Conservation (phyloP, 2,888 invertebrate genomes). For the Pseudococcus longispinus region DNA sequence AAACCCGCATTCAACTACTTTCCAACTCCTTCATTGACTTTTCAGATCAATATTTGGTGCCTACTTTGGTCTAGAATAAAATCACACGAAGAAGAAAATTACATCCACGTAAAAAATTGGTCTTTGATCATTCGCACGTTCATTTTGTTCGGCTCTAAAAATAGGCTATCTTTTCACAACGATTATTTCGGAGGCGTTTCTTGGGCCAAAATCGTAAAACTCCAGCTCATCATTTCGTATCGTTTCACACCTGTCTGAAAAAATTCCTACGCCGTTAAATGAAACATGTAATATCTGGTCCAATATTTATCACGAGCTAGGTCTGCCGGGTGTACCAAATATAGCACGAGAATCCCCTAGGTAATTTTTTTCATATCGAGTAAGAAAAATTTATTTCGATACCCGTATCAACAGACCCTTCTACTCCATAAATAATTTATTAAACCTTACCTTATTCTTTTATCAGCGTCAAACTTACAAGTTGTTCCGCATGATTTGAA, state of each 20-base stretch:
- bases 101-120: no score
- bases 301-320: background rate
- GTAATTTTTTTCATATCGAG: constrained; percentile 30
- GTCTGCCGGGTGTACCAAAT: background rate
- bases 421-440: constrained; percentile 37
- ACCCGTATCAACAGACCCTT: background rate
- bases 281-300: background rate
- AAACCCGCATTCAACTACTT: no score
- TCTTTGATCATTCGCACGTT: no score
- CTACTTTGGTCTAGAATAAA: no score
- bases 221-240: background rate
- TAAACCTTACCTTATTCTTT: constrained; percentile 25
- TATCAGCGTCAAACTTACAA: constrained; percentile 19
- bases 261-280: background rate
- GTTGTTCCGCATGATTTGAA: constrained; percentile 36
- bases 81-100: no score
- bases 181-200: background rate
- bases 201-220: background rate
- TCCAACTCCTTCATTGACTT: no score
- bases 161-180: background rate
- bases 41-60: no score
- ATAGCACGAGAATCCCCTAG: background rate
- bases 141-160: no score
- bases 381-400: background rate
- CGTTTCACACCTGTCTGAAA: constrained; percentile 16